phyloP scores from a whole-genome alignment of 2,888 invertebrate genomes.

The Lordiphosa fenestrarum region DNA sequence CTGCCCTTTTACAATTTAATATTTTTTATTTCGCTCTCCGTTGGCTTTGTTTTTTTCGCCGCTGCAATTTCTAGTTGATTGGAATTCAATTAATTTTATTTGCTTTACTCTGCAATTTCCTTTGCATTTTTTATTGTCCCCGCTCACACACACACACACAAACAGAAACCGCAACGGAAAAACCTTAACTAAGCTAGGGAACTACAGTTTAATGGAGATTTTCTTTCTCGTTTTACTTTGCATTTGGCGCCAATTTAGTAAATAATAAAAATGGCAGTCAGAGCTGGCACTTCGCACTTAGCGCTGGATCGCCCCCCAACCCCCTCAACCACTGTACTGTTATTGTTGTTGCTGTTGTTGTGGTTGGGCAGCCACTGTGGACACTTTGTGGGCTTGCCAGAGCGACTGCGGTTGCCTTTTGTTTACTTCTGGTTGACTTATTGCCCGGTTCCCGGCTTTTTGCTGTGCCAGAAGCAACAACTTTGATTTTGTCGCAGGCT shows the following conservation, averaged over 20 bases:
- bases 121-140: slow-evolving; percentile 71
- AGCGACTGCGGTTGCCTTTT: slow-evolving; percentile 56
- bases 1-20: slow-evolving; percentile 54
- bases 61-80: slow-evolving; percentile 75
- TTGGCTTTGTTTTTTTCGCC: slow-evolving; percentile 25
- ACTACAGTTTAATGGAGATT: slow-evolving; percentile 66
- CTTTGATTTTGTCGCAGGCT: slow-evolving; percentile 53
- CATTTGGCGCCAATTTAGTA: slow-evolving; percentile 76
- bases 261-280: slow-evolving; percentile 66
- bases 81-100: slow-evolving; percentile 78
- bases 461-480: slow-evolving; percentile 3
- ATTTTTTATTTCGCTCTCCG: slow-evolving; percentile 25
- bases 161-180: slow-evolving; percentile 34
- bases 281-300: slow-evolving; percentile 68
- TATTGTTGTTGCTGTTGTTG: slow-evolving; percentile 23
- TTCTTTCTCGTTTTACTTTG: slow-evolving; percentile 47
- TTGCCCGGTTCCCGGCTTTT: slow-evolving; percentile 40
- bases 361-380: slow-evolving; percentile 50
- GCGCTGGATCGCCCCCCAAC: slow-evolving; percentile 7
- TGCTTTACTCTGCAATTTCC: slow-evolving; percentile 75
- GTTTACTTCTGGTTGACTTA: slow-evolving; percentile 64
- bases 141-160: slow-evolving; percentile 48
- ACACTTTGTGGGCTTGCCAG: slow-evolving; percentile 60
- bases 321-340: slow-evolving; percentile 5
- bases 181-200: slow-evolving; percentile 36